phyloP scores from a whole-genome alignment of 2,888 invertebrate species.

The Athetis lepigone region DNA sequence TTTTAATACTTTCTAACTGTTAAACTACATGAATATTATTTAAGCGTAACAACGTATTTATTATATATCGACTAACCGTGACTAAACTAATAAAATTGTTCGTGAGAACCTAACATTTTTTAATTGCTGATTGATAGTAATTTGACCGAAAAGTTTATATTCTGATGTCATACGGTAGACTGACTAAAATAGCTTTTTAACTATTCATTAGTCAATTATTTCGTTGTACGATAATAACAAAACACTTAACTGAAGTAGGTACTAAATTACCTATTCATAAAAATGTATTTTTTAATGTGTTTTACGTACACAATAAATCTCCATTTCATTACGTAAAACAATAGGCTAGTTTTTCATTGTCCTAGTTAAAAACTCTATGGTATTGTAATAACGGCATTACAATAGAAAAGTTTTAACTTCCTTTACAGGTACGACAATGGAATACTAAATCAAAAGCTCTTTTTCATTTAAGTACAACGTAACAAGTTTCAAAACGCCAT shows the following conservation, averaged over 20 bases:
- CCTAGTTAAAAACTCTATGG: conserved; percentile 54
- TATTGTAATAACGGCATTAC: conserved; percentile 42
- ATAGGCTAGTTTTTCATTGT: conserved; percentile 58
- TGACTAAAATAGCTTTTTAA: not conserved
- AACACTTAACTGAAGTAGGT: not conserved
- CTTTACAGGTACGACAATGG: conserved; percentile 50
- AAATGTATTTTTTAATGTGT: conserved; percentile 35
- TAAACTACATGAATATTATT: conserved; percentile 54
- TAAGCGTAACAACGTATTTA: conserved; percentile 61
- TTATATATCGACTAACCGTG: conserved; percentile 63
- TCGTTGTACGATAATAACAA: not conserved
- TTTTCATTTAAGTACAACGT: conserved; percentile 16
- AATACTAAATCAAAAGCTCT: conserved; percentile 50
- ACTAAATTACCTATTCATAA: conserved; percentile 30
- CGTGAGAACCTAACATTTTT: conserved; percentile 56
- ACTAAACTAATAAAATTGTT: conserved; percentile 61
- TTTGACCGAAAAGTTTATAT: conserved; percentile 32
- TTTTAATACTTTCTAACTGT: conserved; percentile 59
- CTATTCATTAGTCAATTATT: not conserved
- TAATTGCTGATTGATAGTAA: conserved; percentile 60
- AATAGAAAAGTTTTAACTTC: conserved; percentile 58
- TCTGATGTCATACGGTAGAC: conserved; percentile 46
- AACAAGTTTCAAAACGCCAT: conserved; percentile 1
- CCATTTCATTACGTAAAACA: conserved; percentile 54
- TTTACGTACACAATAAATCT: conserved; percentile 47